A percentile compares a stretch with the other conserved stretches of the same genome.
phyloP scores from a whole-genome alignment of 2,888 invertebrate species.

The Tinea trinotella region DNA sequence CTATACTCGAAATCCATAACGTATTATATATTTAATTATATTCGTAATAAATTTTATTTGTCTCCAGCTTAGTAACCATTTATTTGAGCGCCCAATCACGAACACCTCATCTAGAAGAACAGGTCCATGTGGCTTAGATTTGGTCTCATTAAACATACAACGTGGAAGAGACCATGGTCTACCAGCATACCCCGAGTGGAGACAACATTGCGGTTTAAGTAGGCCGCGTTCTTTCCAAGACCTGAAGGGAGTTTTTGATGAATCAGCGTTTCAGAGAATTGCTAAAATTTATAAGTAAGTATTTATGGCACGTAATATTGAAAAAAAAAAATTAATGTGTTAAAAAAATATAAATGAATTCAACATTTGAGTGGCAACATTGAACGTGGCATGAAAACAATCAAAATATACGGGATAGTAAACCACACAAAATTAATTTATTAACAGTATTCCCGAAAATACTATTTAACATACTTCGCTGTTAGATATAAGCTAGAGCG shows the following conservation, averaged over 20 bases:
- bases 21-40: too few relatives aligned
- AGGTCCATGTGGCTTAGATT: constrained; percentile 80
- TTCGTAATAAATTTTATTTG: neutral
- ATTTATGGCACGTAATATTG: too few relatives aligned
- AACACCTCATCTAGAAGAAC: constrained; percentile 31
- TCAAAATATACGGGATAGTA: too few relatives aligned
- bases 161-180: constrained; percentile 91
- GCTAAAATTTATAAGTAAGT: constrained; percentile 75
- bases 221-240: constrained; percentile 76
- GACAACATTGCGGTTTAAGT: constrained; percentile 81
- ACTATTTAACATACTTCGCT: too few relatives aligned
- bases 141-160: constrained; percentile 91
- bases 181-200: constrained; percentile 83
- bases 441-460: too few relatives aligned
- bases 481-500: too few relatives aligned
- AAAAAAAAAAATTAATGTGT: too few relatives aligned
- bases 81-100: constrained; percentile 72
- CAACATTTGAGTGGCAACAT: too few relatives aligned
- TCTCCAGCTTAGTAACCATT: constrained; percentile 75
- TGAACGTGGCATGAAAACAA: too few relatives aligned
- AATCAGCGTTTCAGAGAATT: constrained; percentile 74
- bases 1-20: too few relatives aligned
- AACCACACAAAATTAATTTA: too few relatives aligned
- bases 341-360: too few relatives aligned
- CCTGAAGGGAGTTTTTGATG: constrained; percentile 76